A percentile compares a stretch with the other conserved stretches of the same genome.
phyloP scores from a whole-genome alignment of 2,113 vertebrate genomes.

The Sinocyclocheilus anshuiensis region DNA sequence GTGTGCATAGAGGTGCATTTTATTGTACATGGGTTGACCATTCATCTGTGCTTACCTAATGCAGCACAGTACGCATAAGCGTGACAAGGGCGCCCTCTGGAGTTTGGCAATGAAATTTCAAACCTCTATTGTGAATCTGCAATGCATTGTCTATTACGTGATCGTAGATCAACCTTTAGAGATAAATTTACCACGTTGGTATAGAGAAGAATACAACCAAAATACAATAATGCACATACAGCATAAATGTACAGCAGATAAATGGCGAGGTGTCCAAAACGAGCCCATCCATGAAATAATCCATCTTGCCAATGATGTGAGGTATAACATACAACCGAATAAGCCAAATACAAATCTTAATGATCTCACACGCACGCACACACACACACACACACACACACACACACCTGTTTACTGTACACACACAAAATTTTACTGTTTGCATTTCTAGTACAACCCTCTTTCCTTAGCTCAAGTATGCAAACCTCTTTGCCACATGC shows the following conservation, averaged over 20 bases:
- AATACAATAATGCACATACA: not conserved
- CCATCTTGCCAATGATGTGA: not conserved
- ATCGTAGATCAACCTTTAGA: not conserved
- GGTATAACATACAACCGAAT: too few relatives aligned
- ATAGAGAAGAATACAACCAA: not conserved
- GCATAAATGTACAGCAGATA: slow-evolving; percentile 33
- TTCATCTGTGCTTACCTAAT: not conserved
- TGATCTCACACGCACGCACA: too few relatives aligned
- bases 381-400: too few relatives aligned
- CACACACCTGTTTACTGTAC: too few relatives aligned
- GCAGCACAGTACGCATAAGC: too few relatives aligned
- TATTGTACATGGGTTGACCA: not conserved
- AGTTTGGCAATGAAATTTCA: not conserved
- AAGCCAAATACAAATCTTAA: too few relatives aligned
- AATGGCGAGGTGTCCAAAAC: not conserved
- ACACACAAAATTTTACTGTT: too few relatives aligned
- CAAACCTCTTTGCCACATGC: too few relatives aligned
- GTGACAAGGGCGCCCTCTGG: not conserved
- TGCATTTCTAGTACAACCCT: too few relatives aligned
- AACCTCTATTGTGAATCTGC: not conserved
- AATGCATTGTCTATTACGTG: not conserved
- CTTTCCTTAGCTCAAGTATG: too few relatives aligned
- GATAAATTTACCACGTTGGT: not conserved
- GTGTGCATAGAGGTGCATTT: not conserved
- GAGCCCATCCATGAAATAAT: not conserved